phyloP scores from a whole-genome alignment of 2,797 vertebrate species.

The Heteromormyrus szaboi region DNA sequence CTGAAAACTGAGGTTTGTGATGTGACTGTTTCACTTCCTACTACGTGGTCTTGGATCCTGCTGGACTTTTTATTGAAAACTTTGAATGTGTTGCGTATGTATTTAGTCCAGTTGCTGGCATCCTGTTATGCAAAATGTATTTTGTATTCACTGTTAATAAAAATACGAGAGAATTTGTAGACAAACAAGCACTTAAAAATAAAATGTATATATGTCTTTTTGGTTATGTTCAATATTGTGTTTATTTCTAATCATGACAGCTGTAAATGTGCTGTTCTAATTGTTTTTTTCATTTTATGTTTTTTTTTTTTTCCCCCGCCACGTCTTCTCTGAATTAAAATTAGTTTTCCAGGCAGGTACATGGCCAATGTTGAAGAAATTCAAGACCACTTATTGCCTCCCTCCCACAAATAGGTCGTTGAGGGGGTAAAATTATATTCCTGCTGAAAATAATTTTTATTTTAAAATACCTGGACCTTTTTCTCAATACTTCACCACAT shows the following conservation, averaged over 20 bases:
- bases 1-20: constrained; percentile 50
- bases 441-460: background rate
- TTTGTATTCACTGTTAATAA: constrained; percentile 20
- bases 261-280: background rate
- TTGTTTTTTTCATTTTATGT: background rate
- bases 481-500: background rate
- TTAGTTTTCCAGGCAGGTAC: background rate
- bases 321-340: background rate
- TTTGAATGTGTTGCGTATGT: constrained; percentile 51
- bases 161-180: constrained; percentile 31
- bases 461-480: background rate
- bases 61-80: constrained; percentile 39
- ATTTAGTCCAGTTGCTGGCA: constrained; percentile 32
- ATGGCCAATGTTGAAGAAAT: background rate
- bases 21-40: constrained; percentile 4
- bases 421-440: background rate
- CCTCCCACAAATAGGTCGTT: background rate
- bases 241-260: background rate
- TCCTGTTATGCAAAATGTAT: constrained; percentile 26
- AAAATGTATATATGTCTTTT: background rate
- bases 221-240: background rate
- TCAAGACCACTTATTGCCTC: background rate
- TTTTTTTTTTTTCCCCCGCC: background rate
- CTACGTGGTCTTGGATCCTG: constrained; percentile 41
- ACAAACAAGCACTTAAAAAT: background rate